Conservation (phyloP, 2,888 invertebrate genomes). For the Glomeris marginata region DNA sequence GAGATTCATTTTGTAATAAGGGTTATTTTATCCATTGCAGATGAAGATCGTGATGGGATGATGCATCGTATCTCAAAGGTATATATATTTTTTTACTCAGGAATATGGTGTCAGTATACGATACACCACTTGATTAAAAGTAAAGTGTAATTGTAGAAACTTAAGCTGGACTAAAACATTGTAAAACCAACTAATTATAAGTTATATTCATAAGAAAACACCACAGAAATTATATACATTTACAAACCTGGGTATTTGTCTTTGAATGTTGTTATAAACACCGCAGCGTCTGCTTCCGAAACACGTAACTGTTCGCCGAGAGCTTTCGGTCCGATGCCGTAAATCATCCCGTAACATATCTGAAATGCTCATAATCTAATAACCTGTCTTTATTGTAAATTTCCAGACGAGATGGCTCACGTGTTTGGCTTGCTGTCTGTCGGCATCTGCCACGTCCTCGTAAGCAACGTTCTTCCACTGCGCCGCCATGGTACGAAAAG, state of each 20-base stretch:
- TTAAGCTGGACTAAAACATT: too few species aligned
- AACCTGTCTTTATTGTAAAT: not conserved
- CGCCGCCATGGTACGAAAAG: constrained; percentile 72
- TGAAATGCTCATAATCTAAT: constrained; percentile 36
- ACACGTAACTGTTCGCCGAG: constrained; percentile 65
- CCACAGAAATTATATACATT: not conserved
- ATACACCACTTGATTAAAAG: too few species aligned
- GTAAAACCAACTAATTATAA: constrained; percentile 12
- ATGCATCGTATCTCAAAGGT: too few species aligned
- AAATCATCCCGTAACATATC: constrained; percentile 91
- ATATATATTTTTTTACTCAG: too few species aligned
- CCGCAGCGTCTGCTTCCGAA: constrained; percentile 57
- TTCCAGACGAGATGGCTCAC: constrained; percentile 21
- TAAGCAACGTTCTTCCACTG: constrained; percentile 58
- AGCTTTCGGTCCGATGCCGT: constrained; percentile 82
- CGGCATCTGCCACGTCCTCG: constrained; percentile 46
- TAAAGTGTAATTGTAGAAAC: too few species aligned
- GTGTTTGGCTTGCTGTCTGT: constrained; percentile 70
- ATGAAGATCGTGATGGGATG: too few species aligned
- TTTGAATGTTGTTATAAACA: constrained; percentile 46
- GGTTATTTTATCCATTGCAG: too few species aligned
- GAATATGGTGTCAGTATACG: too few species aligned
- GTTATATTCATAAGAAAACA: constrained; percentile 1
- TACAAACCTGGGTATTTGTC: constrained; percentile 54
- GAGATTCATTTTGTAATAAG: too few species aligned